Evolutionary conservation across 2,888 invertebrate genomes (phyloP).

Genomic region (Globia sparganii): DNA sequence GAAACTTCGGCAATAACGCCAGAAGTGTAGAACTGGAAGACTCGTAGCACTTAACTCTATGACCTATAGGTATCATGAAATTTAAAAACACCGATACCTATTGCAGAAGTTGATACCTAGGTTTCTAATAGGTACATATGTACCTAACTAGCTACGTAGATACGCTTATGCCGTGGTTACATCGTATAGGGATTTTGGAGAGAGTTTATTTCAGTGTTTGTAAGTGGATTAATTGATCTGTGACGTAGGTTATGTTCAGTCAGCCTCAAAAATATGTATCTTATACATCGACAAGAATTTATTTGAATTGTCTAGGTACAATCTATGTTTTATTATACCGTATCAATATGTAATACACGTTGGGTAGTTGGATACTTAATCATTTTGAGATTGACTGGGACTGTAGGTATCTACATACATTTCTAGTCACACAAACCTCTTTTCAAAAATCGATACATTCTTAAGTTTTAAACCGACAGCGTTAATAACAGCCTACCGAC

Average conservation of each 20-base stretch:
- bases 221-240: neutral
- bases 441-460: neutral
- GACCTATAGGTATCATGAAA: constrained; percentile 21
- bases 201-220: neutral
- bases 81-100: constrained; percentile 23
- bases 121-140: neutral
- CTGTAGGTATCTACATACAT: neutral
- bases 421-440: neutral
- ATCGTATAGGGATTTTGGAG: neutral
- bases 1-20: constrained; percentile 73
- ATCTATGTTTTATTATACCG: neutral
- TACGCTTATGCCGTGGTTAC: neutral
- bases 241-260: neutral
- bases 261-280: neutral
- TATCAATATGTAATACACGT: neutral
- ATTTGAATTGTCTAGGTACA: neutral
- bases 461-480: neutral
- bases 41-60: constrained; percentile 27
- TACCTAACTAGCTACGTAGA: neutral
- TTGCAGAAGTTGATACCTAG: neutral
- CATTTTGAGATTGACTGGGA: neutral
- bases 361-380: neutral
- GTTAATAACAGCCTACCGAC: constrained; percentile 1
- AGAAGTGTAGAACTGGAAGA: constrained; percentile 49
- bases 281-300: neutral